Evolutionary conservation across 2,888 invertebrate species (phyloP).

Genomic region (Leucoptera coffeella): DNA sequence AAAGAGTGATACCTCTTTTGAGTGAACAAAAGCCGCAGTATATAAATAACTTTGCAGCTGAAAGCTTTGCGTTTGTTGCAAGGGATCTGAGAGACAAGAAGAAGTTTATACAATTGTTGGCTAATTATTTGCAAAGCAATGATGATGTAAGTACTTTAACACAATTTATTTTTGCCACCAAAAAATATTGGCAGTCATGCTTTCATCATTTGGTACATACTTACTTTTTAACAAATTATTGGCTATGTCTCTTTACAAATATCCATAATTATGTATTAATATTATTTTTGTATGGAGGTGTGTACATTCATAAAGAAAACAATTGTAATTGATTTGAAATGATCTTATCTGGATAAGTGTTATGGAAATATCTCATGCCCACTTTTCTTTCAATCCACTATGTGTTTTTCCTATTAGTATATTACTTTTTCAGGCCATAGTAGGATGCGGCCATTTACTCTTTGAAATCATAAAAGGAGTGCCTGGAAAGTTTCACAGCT

Average conservation of each 20-base stretch:
- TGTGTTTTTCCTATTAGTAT: no score
- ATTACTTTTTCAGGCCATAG: constrained; percentile 56
- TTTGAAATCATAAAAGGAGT: constrained; percentile 87
- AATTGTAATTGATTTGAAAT: no score
- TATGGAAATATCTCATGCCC: no score
- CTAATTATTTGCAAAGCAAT: constrained; percentile 60
- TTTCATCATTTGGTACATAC: no score
- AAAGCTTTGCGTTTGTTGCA: constrained; percentile 92
- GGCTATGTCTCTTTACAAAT: no score
- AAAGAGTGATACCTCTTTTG: constrained; percentile 67
- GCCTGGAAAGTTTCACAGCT: constrained; percentile 78
- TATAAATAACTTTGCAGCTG: constrained; percentile 89
- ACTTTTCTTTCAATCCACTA: no score
- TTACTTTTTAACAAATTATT: no score
- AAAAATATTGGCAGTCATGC: constrained; percentile 79
- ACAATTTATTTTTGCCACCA: constrained; percentile 52
- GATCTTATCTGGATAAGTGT: no score
- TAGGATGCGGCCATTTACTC: constrained; percentile 79
- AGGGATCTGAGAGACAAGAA: constrained; percentile 79
- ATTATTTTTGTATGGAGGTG: no score
- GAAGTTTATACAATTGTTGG: constrained; percentile 63
- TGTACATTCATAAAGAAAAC: no score
- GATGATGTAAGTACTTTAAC: constrained; percentile 56
- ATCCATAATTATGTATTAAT: no score
- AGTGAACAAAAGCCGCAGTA: constrained; percentile 74